Base-by-base conservation (phyloP, 2,797 vertebrate species). In the Florisuga fusca region DNA sequence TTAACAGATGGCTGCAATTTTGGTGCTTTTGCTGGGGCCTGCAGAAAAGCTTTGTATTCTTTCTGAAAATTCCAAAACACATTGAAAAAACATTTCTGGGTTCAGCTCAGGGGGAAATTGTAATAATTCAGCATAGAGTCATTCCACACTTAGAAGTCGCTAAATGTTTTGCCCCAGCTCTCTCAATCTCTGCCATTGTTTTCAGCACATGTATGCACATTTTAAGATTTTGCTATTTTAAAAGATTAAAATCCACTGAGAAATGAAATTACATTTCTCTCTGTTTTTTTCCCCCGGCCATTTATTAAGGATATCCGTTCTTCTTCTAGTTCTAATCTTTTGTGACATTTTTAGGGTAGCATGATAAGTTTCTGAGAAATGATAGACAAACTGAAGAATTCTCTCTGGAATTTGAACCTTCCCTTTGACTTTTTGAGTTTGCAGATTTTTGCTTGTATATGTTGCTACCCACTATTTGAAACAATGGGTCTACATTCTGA, bases 1-100 rank as follows among this genome's bases (percentile, higher is more conserved):
- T 71, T 91, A 89, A 78, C 83, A 95, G 74, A 73, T 86, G 77
- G 84, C 78, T 83, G 31, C 51, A 87, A 31, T 89, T 89, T 77
- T 72, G 66, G 36, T 90, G 72, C 78, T 92, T 87, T 94, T 58
- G 31, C 62, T 41, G 3, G 4, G 69, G 48, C 67, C 62, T 55
- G 38, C 63, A 92, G 61, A 51, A 78, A 64, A 87, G 63, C 72
- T 67, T 89, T 66, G 57, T 61, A 21, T 82, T 83, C 89, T 83
- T 85, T 83, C 58, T 75, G 72, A 85, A 90, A 87, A 87, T 77
- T 63, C 25, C 45, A 29, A 73, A 55, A 50, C 7, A 5, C 11
- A 21, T 0, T 77, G 45, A 84, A 95, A 74, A 80, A n/a, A 12
- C 2, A 1, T 85, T 93, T 87, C 36, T 71, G 34, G 29, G 26